Base-by-base conservation (phyloP, 2,113 vertebrate species). In the Saguinus imperator region DNA sequence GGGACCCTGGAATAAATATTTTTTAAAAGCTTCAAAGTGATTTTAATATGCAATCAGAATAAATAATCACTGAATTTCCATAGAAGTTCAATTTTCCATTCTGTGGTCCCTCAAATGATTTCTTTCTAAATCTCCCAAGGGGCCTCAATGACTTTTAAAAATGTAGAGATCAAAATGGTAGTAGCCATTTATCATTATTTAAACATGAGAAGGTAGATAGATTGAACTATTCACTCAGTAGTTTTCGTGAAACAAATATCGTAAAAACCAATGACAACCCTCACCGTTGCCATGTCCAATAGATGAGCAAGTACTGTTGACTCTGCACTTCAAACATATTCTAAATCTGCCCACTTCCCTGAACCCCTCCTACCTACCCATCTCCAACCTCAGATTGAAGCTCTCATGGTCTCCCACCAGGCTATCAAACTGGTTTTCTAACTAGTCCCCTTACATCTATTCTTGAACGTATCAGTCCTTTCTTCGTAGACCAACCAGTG, bases 81-180 rank as follows among this genome's bases (percentile, higher is more conserved):
- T 8, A 73, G 72, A 92, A 66, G 25, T 89, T 96, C 92, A 81
- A 68, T 52, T 96, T 92, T 88, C 66, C 68, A 25, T 81, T 23
- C 25, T 18, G 92, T 89, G 8, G 21, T 43, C 40, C 18, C 43
- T 93, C 80, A 75, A 48, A 91, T 77, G 52, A 93, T 72, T 87
- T 93, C 35, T 95, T n/a, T 2, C 52, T 84, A 84, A 91, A 87
- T 10, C n/a, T 94, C 50, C 90, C 66, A 91, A 93, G 58, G 9
- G 7, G 27, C 75, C 20, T 73, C 40, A 79, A 52, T 72, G 50
- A 55, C 52, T 92, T 87, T 76, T 23, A 86, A 94, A 96, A 75
- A 80, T 66, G 57, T 61, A 57, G 18, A 94, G 9, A 45, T 27
- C 17, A 83, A 96, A 77, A 82, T 66, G 61, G 79, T 57, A 83